Conservation (phyloP, 2,113 vertebrate genomes). For the Oceanites oceanicus region DNA sequence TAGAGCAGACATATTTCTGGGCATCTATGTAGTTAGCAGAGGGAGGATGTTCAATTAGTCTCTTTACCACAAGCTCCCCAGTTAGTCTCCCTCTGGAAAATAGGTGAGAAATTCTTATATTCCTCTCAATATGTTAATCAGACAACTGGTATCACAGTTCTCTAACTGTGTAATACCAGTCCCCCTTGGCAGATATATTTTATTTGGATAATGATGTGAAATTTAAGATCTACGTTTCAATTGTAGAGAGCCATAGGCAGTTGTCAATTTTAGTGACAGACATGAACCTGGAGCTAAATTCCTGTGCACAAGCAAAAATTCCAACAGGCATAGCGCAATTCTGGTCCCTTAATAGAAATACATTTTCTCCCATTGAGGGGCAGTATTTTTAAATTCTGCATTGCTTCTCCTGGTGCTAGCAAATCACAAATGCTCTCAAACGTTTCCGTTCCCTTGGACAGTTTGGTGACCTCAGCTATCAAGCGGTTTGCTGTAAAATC, state of each 20-base stretch:
- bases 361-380: constrained; percentile 73
- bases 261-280: constrained; percentile 93
- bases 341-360: constrained; percentile 81
- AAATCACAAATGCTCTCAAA: constrained; percentile 64
- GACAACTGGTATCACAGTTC: constrained; percentile 81
- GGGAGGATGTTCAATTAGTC: constrained; percentile 76
- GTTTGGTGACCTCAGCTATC: constrained; percentile 47
- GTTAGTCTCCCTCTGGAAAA: constrained; percentile 77
- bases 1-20: constrained; percentile 30
- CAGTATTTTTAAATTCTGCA: constrained; percentile 71
- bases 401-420: constrained; percentile 42
- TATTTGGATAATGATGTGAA: constrained; percentile 97
- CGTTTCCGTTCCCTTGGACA: constrained; percentile 49
- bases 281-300: constrained; percentile 84
- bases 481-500: constrained; percentile 41
- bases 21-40: constrained; percentile 44
- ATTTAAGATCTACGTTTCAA: constrained; percentile 96
- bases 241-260: constrained; percentile 88
- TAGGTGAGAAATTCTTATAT: constrained; percentile 81
- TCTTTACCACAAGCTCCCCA: constrained; percentile 70
- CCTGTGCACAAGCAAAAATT: constrained; percentile 84
- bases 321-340: constrained; percentile 78
- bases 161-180: constrained; percentile 84
- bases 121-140: constrained; percentile 87
- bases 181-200: constrained; percentile 87